These are phyloP conservation scores for Chironomus striatipennis DNA, from an alignment of 1,140 invertebrate genomes.

Conservation along the genomic window DNA sequence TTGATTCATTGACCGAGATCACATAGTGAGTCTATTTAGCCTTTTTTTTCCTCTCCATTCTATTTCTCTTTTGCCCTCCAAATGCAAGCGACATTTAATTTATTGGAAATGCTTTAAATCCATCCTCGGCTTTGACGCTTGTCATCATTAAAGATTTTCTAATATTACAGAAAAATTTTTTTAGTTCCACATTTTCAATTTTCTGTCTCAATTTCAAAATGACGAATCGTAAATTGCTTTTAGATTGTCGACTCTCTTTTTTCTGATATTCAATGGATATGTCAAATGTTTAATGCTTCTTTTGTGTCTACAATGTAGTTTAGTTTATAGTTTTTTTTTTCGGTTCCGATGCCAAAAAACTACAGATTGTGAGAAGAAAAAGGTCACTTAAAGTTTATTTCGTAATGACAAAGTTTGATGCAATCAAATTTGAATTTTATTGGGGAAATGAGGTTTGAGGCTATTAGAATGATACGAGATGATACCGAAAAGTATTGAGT, in stretches of 20 bases:
- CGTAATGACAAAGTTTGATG: too few species aligned
- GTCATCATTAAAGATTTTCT: slow-evolving; percentile 11
- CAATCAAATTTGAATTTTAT: too few species aligned
- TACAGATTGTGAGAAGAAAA: too few species aligned
- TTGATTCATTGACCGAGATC: slow-evolving; percentile 23
- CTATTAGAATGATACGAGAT: too few species aligned
- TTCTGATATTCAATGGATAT: background rate
- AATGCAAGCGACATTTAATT: background rate
- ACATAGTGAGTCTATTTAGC: background rate
- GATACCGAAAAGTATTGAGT: too few species aligned
- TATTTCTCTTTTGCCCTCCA: background rate
- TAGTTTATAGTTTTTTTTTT: too few species aligned
- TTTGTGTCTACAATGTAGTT: background rate
- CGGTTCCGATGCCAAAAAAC: too few species aligned
- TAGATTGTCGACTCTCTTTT: background rate
- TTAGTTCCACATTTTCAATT: background rate
- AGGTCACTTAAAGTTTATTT: too few species aligned
- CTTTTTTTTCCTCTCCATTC: background rate
- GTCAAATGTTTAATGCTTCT: background rate
- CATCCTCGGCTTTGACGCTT: slow-evolving; percentile 2
- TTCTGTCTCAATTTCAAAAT: background rate
- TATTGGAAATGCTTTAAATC: slow-evolving; percentile 11
- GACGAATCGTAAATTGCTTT: slow-evolving; percentile 3
- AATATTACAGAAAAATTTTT: background rate
- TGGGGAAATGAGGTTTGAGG: too few species aligned